These are phyloP conservation scores for Dicrurus megarhynchus DNA, from an alignment of 2,113 vertebrate species.

Conservation along the genomic window DNA sequence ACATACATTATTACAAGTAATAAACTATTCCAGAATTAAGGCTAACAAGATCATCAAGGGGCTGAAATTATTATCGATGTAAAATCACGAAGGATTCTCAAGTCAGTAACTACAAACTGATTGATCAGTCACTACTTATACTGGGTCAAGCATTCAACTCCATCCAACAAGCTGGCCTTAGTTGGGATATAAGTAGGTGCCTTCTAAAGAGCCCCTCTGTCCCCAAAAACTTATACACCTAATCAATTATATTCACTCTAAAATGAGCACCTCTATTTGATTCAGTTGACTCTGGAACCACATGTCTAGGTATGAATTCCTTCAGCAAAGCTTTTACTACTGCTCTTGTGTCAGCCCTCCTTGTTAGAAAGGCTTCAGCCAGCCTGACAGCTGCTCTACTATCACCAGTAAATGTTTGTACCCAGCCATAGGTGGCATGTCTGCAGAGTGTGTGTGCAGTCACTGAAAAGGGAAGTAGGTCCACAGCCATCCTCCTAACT, in stretches of 20 bases:
- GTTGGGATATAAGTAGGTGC: accelerated
- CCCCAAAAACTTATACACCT: background rate
- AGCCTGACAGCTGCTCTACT: background rate
- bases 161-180: background rate
- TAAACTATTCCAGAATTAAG: background rate
- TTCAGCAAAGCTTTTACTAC: background rate
- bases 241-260: background rate
- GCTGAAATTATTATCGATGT: background rate
- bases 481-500: background rate
- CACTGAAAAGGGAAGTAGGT: background rate
- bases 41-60: too few species aligned
- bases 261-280: background rate
- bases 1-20: background rate
- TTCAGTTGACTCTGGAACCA: background rate
- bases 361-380: background rate
- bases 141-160: background rate
- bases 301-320: background rate
- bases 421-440: accelerated
- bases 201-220: background rate
- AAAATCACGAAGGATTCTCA: background rate
- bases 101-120: background rate
- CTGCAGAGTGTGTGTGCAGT: background rate
- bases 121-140: background rate
- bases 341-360: background rate
- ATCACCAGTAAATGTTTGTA: background rate